A percentile compares a stretch with the other conserved stretches of the same genome.
These are phyloP conservation scores for Trachythela sp. DNA, from an alignment of 64 coral and sea anemone genomes.

Conservation along the genomic window DNA sequence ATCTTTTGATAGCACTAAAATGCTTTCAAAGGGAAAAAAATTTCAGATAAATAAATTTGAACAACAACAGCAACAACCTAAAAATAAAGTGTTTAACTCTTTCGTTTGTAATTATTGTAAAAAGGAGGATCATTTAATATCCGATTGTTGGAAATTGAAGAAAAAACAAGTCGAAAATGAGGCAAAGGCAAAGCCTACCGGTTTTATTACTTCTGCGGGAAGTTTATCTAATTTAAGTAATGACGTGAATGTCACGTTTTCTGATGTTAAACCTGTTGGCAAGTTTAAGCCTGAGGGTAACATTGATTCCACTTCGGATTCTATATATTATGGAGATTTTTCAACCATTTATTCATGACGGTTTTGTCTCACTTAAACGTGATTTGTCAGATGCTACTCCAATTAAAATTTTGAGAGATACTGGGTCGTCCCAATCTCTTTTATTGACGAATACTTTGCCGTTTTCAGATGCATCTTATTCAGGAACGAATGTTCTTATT, in stretches of 20 bases:
- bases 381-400: conserved; percentile 44
- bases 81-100: too few relatives aligned
- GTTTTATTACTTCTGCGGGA: too few relatives aligned
- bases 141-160: conserved; percentile 51
- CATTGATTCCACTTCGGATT: background rate
- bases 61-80: too few relatives aligned
- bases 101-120: conserved; percentile 50
- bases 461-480: too few relatives aligned
- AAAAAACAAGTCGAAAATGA: conserved; percentile 19
- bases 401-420: conserved; percentile 64
- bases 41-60: too few relatives aligned
- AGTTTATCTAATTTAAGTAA: too few relatives aligned
- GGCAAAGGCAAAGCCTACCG: background rate
- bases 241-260: too few relatives aligned
- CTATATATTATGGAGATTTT: conserved; percentile 70
- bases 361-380: conserved; percentile 43
- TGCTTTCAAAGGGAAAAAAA: too few relatives aligned
- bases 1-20: too few relatives aligned
- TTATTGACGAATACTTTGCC: conserved; percentile 47
- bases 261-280: too few relatives aligned
- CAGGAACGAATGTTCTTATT: too few relatives aligned
- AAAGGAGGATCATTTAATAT: conserved; percentile 53
- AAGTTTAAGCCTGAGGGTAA: too few relatives aligned
- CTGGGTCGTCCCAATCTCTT: conserved; percentile 59
- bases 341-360: conserved; percentile 57